A percentile compares a stretch with the other conserved stretches of the same genome.
These are phyloP conservation scores for Glaucidium brasilianum DNA, from an alignment of 2,113 vertebrate species.

Conservation along the genomic window DNA sequence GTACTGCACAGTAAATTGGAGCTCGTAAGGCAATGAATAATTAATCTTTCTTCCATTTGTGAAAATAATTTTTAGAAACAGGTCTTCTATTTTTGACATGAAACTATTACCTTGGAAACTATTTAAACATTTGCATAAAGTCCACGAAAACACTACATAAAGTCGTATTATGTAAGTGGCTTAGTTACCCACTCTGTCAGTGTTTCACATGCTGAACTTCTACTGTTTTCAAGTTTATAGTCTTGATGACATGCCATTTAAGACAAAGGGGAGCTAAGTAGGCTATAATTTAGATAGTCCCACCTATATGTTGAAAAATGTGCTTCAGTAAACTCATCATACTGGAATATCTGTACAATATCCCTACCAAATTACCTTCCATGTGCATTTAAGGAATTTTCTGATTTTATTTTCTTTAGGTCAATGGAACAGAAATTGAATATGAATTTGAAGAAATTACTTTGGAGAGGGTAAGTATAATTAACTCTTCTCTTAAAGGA, in stretches of 20 bases:
- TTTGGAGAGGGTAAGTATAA: conserved; percentile 89
- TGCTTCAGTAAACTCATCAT: background rate
- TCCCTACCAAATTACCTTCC: background rate
- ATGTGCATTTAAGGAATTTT: conserved; percentile 20
- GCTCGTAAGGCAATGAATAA: background rate
- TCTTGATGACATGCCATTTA: background rate
- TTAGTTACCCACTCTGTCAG: background rate
- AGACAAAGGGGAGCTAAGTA: background rate
- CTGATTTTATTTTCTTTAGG: conserved; percentile 73
- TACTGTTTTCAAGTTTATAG: background rate
- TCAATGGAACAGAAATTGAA: conserved; percentile 97
- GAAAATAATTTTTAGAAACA: background rate
- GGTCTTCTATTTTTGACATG: background rate
- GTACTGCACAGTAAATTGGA: background rate
- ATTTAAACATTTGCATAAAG: background rate
- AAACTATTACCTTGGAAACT: background rate
- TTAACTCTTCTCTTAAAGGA: background rate
- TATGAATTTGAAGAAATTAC: conserved; percentile 99
- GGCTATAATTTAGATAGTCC: background rate
- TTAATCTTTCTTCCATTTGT: background rate
- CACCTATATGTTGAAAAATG: background rate
- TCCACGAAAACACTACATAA: accelerated
- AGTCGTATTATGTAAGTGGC: background rate
- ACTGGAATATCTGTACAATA: background rate
- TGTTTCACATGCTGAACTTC: background rate